A percentile compares a stretch with the other conserved stretches of the same genome.
These are phyloP conservation scores for Strigops habroptila DNA, from an alignment of 2,113 vertebrate species.

Conservation along the genomic window DNA sequence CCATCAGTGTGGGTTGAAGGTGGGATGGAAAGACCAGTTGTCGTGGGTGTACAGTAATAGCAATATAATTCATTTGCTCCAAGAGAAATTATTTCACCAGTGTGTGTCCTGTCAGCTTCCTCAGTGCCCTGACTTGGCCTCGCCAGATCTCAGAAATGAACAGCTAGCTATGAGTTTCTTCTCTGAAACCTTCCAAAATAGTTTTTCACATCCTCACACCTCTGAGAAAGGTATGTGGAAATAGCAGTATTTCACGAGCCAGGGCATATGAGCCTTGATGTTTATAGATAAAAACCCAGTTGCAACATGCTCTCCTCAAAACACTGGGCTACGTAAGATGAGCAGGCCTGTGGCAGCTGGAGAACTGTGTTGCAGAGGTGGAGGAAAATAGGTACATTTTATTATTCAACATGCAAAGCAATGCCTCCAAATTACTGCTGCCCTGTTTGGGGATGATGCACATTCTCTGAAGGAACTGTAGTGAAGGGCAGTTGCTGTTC, in stretches of 20 bases:
- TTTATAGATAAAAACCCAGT: not conserved
- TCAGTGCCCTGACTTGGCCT: not conserved
- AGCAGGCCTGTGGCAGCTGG: not conserved
- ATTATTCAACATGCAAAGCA: not conserved
- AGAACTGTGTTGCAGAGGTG: not conserved
- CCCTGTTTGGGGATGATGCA: not conserved
- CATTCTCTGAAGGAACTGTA: rapidly evolving
- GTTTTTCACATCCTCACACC: not conserved
- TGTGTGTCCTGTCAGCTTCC: not conserved
- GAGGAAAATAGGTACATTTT: not conserved
- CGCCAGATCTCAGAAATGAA: not conserved
- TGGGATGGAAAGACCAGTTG: not conserved
- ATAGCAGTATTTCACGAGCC: not conserved
- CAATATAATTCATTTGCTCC: not conserved
- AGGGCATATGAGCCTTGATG: not conserved
- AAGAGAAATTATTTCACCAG: not conserved
- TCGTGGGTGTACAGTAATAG: not conserved
- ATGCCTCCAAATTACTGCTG: not conserved
- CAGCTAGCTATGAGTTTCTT: rapidly evolving
- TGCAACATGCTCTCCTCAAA: not conserved
- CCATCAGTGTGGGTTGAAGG: rapidly evolving
- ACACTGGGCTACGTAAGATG: not conserved
- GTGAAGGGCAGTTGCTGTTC: not conserved
- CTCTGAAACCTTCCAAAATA: not conserved
- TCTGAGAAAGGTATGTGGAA: not conserved